These are phyloP conservation scores for Micropterix aruncella DNA, from an alignment of 2,888 invertebrate genomes.

Conservation along the genomic window DNA sequence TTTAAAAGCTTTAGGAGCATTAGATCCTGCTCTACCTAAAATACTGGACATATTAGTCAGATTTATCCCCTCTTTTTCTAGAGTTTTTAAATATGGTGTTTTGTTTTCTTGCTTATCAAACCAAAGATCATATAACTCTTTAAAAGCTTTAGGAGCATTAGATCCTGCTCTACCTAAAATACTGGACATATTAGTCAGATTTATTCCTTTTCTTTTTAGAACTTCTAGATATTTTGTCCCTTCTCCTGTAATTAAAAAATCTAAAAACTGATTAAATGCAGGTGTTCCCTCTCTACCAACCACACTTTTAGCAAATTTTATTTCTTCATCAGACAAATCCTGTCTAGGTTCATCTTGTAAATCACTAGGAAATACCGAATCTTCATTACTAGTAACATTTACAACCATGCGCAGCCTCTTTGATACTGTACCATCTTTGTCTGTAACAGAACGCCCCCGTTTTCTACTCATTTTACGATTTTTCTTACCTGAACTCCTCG, in stretches of 20 bases:
- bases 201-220: conserved; percentile 13
- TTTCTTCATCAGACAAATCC: conserved; percentile 13
- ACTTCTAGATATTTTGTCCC: conserved; percentile 12
- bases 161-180: conserved; percentile 15
- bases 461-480: conserved; percentile 11
- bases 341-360: conserved; percentile 10
- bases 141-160: conserved; percentile 15
- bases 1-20: conserved; percentile 15
- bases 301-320: conserved; percentile 18
- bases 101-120: conserved; percentile 15
- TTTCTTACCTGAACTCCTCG: conserved; percentile 5
- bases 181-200: conserved; percentile 13
- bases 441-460: conserved; percentile 13
- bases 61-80: conserved; percentile 13
- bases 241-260: conserved; percentile 17
- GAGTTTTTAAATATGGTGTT: conserved; percentile 9
- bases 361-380: conserved; percentile 10
- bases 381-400: conserved; percentile 11
- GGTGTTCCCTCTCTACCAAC: conserved; percentile 18
- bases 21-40: conserved; percentile 14
- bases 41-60: conserved; percentile 15
- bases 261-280: conserved; percentile 18
- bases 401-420: conserved; percentile 13
- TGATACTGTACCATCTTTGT: conserved; percentile 11
- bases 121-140: conserved; percentile 16